phyloP scores from a whole-genome alignment of 2,113 vertebrate species.

The Regulus satrapa region DNA sequence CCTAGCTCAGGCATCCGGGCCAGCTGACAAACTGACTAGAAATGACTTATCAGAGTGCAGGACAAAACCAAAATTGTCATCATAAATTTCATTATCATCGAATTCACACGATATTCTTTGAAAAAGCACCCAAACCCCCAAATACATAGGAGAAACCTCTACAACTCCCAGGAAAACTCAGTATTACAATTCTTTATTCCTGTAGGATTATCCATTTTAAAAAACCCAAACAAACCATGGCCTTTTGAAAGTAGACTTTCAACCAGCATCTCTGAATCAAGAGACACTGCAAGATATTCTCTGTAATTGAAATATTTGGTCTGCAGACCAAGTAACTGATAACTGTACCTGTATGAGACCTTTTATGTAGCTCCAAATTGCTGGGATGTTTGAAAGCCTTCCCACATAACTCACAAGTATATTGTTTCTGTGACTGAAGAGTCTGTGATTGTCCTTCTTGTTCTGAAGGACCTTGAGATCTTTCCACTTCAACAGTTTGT shows the following conservation, averaged over 20 bases:
- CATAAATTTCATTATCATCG: background rate
- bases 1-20: background rate
- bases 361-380: conserved; percentile 94
- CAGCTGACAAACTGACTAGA: background rate
- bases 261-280: background rate
- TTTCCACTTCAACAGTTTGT: conserved; percentile 11
- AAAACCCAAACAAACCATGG: background rate
- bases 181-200: background rate
- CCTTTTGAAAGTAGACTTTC: background rate
- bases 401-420: conserved; percentile 87
- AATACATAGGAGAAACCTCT: background rate
- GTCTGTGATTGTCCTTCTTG: conserved; percentile 57
- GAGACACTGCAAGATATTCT: background rate
- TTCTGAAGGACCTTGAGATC: background rate
- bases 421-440: conserved; percentile 77
- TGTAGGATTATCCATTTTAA: background rate
- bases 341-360: conserved; percentile 92
- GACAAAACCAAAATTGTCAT: background rate
- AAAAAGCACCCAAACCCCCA: background rate
- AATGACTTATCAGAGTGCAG: background rate
- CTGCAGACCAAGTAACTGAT: background rate
- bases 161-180: background rate
- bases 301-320: background rate
- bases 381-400: conserved; percentile 97
- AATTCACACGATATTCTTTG: background rate